A percentile compares a stretch with the other conserved stretches of the same genome.
Evolutionary conservation across 2,113 vertebrate species (phyloP).

Genomic region (Ranitomeya variabilis): DNA sequence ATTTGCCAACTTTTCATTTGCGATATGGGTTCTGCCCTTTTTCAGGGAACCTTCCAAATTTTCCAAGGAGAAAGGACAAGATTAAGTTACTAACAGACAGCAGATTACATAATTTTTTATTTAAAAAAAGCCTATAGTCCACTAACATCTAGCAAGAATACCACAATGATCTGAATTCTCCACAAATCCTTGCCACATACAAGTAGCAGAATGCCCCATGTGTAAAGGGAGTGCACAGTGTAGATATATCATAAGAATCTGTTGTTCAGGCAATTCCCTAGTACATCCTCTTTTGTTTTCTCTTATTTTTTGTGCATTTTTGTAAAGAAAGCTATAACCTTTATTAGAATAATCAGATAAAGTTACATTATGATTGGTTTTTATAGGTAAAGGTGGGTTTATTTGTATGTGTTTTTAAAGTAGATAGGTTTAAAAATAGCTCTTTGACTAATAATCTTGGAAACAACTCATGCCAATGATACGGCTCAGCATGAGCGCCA

Average conservation of each 20-base stretch:
- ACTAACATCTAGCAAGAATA: neutral
- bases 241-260: neutral
- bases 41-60: too few species aligned
- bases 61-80: too few species aligned
- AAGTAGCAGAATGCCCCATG: neutral
- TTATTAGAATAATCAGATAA: neutral
- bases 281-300: neutral
- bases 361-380: neutral
- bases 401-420: neutral
- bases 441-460: neutral
- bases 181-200: neutral
- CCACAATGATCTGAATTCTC: neutral
- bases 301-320: neutral
- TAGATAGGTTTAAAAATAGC: neutral
- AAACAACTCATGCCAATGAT: neutral
- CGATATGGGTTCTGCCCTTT: too few species aligned
- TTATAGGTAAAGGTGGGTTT: too few species aligned
- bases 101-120: too few species aligned
- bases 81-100: too few species aligned
- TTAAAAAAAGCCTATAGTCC: neutral
- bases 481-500: neutral
- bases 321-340: neutral
- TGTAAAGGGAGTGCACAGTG: neutral
- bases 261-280: neutral
- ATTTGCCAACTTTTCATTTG: too few species aligned